phyloP scores from a whole-genome alignment of 2,888 invertebrate genomes.

The Spisula subtruncata region DNA sequence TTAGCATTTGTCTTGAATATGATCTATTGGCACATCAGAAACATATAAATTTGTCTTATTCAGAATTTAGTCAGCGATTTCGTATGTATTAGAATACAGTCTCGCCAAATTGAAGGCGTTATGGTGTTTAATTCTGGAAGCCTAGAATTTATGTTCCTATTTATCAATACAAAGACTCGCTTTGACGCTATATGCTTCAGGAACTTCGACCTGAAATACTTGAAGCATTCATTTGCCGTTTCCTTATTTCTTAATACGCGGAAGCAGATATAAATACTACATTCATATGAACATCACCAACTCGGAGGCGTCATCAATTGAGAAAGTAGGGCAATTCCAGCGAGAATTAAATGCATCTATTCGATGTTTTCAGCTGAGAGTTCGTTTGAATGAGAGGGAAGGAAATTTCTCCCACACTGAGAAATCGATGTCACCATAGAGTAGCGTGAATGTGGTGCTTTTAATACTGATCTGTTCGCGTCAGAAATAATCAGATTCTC shows the following conservation, averaged over 20 bases:
- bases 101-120: too few relatives aligned
- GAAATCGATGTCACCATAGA: conserved; percentile 15
- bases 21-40: too few relatives aligned
- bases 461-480: background rate
- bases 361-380: background rate
- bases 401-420: background rate
- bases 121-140: too few relatives aligned
- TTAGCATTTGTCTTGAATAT: too few relatives aligned
- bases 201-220: too few relatives aligned
- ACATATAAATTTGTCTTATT: too few relatives aligned
- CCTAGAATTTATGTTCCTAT: too few relatives aligned
- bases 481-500: background rate
- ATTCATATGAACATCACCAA: background rate
- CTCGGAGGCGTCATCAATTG: background rate
- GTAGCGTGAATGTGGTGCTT: background rate
- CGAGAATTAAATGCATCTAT: background rate
- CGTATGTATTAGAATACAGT: too few relatives aligned
- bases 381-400: background rate
- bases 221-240: too few relatives aligned
- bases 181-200: too few relatives aligned
- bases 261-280: background rate
- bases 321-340: background rate
- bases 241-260: background rate
- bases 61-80: too few relatives aligned
- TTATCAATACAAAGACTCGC: too few relatives aligned